These are phyloP conservation scores for Xyrichtys novacula DNA, from an alignment of 2,797 vertebrate genomes.

Conservation along the genomic window DNA sequence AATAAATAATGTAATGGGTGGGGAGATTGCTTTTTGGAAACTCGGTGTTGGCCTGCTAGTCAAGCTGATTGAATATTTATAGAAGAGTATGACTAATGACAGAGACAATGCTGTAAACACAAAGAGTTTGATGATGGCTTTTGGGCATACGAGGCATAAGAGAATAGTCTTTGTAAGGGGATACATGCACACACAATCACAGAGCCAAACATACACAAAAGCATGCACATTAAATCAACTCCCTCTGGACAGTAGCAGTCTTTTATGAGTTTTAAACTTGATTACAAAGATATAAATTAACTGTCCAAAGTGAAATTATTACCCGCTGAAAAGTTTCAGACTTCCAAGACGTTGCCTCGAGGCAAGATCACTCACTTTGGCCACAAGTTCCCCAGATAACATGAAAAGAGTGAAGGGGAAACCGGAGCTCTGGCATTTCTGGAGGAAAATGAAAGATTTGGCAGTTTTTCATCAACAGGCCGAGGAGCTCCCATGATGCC, in stretches of 20 bases:
- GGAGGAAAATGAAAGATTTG: conserved; percentile 57
- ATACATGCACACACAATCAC: conserved; percentile 40
- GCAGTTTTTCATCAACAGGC: conserved; percentile 61
- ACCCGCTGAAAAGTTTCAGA: conserved; percentile 60
- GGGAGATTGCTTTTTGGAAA: conserved; percentile 77
- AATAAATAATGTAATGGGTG: conserved; percentile 78
- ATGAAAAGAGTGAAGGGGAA: conserved; percentile 56
- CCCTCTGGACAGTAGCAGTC: conserved; percentile 37
- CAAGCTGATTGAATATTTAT: conserved; percentile 83
- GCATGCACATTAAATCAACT: conserved; percentile 52
- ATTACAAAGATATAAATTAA: conserved; percentile 68
- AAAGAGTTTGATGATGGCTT: conserved; percentile 73
- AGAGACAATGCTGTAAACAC: conserved; percentile 66
- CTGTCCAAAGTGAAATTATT: conserved; percentile 62
- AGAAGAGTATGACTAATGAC: conserved; percentile 81
- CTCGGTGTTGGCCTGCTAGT: conserved; percentile 67
- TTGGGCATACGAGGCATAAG: conserved; percentile 69
- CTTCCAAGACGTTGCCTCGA: conserved; percentile 62
- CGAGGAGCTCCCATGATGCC: conserved; percentile 52
- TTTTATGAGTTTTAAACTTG: conserved; percentile 71
- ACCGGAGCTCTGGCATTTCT: conserved; percentile 34
- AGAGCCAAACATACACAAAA: conserved; percentile 50
- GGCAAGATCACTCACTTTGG: conserved; percentile 70
- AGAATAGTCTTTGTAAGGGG: conserved; percentile 56
- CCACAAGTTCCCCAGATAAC: conserved; percentile 62